Base-by-base conservation (phyloP, 2,888 invertebrate species). In the Nomada ferruginata region DNA sequence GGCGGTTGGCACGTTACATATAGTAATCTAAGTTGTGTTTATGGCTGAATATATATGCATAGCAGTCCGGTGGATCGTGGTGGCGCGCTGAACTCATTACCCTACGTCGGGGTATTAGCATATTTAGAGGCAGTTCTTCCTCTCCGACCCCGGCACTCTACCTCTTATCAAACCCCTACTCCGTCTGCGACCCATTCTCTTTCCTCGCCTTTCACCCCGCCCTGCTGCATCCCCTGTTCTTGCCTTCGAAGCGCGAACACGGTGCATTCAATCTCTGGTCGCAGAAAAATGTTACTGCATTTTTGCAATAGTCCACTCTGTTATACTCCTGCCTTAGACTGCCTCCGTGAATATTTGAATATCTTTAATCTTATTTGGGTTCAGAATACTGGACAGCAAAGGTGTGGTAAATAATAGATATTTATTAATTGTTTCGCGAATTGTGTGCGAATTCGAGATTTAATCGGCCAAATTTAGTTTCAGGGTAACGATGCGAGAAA, bases 21-120 rank as follows among this genome's bases (percentile, higher is more conserved):
- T 77, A 89, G 88, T 88, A 89, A 91, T 91, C 90, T 88, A 88
- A 91, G 89, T 91, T 90, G 92, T 91, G 92, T 93, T 93, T 93
- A 93, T 92, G 89, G 90, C 91, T 90, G 90, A 91, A 92, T 93
- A 92, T 92, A 91, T 92, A 93, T 93, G 93, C 92, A 92, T 93
- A 91, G 92, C 90, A 91, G 91, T 87, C 88, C 89, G 86, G 84
- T 85, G 89, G 89, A 89, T 89, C 90, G 88, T 70, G 87, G 85
- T 89, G 89, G 89, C 88, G 89, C 91, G 90, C 92, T 89, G 91
- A 93, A 93, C 93, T 93, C 93, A 93, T 93, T 93, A 93, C 90
- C 90, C 89, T 85, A 80, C 87, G 89, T 85, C 89, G 83, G 83
- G 90, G 89, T 92, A 93, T 93, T 93, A 93, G 93, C 93, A 93